Evolutionary conservation across 2,113 vertebrate species (phyloP).

Genomic region (Gallinago paraguaiae): DNA sequence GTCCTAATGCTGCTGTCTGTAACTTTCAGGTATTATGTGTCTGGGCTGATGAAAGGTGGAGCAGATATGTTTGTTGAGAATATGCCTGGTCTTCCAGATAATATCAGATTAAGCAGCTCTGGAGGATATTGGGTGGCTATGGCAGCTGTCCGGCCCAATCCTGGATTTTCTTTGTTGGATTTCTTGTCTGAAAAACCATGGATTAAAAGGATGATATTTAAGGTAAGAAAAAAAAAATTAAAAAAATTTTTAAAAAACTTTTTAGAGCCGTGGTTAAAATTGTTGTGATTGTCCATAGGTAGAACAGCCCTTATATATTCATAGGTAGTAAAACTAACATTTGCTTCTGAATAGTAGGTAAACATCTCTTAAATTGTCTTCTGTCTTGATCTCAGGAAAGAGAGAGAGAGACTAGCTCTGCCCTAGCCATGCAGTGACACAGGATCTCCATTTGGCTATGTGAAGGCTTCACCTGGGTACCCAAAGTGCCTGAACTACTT

Average conservation of each 20-base stretch:
- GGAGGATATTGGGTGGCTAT: constrained; percentile 97
- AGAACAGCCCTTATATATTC: not conserved
- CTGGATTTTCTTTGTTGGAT: constrained; percentile 95
- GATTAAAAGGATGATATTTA: constrained; percentile 94
- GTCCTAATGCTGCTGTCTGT: not conserved
- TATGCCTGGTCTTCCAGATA: constrained; percentile 94
- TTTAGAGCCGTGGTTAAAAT: not conserved
- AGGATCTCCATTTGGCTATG: not conserved
- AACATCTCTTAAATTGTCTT: not conserved
- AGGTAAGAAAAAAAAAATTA: constrained; percentile 76
- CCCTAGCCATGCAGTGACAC: not conserved
- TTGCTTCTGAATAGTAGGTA: not conserved
- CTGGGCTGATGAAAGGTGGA: constrained; percentile 94
- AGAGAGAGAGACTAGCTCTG: not conserved
- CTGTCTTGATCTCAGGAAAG: not conserved
- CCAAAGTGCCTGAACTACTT: not conserved
- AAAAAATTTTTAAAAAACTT: not conserved
- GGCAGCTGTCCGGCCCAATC: constrained; percentile 84
- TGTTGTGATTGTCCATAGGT: not conserved
- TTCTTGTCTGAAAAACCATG: constrained; percentile 92
- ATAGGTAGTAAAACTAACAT: not conserved
- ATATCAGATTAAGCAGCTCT: constrained; percentile 89
- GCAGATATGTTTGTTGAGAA: constrained; percentile 96
- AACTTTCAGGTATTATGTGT: constrained; percentile 88
- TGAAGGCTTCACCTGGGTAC: not conserved